phyloP scores from a whole-genome alignment of 2,113 vertebrate genomes.

The Dasyurus viverrinus region DNA sequence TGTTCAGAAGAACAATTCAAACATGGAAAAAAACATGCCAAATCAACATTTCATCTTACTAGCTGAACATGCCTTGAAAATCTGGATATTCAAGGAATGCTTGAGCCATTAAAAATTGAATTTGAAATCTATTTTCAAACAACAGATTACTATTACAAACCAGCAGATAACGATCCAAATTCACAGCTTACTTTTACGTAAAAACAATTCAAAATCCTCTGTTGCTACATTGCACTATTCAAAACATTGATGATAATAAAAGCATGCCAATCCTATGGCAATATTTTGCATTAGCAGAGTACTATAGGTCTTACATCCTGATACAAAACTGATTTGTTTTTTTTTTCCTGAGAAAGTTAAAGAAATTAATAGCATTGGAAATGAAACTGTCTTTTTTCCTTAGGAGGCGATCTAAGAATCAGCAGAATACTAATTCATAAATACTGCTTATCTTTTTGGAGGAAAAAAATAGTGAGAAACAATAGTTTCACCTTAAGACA shows the following conservation, averaged over 20 bases:
- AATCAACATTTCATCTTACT: slow-evolving; percentile 67
- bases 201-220: slow-evolving; percentile 65
- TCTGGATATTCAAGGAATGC: slow-evolving; percentile 61
- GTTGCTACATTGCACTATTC: slow-evolving; percentile 57
- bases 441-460: slow-evolving; percentile 22
- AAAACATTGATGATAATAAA: slow-evolving; percentile 46
- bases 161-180: slow-evolving; percentile 73
- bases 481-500: background rate
- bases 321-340: slow-evolving; percentile 42
- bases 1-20: slow-evolving; percentile 75
- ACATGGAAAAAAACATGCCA: slow-evolving; percentile 57
- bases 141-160: slow-evolving; percentile 71
- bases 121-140: slow-evolving; percentile 75
- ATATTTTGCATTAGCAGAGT: slow-evolving; percentile 48
- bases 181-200: slow-evolving; percentile 67
- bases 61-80: slow-evolving; percentile 72
- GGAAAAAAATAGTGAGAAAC: slow-evolving; percentile 19
- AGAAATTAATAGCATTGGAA: slow-evolving; percentile 42
- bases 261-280: slow-evolving; percentile 26
- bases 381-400: slow-evolving; percentile 16
- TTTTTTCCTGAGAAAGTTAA: slow-evolving; percentile 56
- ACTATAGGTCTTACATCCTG: slow-evolving; percentile 57
- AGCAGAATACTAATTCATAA: slow-evolving; percentile 16
- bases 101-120: slow-evolving; percentile 78
- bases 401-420: background rate